Conservation (phyloP, 2,797 vertebrate genomes). For the Hybognathus amarus region DNA sequence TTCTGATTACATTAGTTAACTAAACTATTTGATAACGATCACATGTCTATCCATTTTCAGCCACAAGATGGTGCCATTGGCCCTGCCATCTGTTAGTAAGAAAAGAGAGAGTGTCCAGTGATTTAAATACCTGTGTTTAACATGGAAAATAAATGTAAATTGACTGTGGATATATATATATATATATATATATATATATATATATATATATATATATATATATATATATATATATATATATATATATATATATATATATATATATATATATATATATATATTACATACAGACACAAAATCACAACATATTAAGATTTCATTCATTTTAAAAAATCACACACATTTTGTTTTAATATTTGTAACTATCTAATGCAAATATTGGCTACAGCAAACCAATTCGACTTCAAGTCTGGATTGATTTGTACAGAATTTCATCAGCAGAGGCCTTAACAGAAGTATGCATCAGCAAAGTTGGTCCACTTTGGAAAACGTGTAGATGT, state of each 20-base stretch:
- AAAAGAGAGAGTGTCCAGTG: neutral
- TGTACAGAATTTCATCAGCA: neutral
- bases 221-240: neutral
- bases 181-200: neutral
- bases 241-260: neutral
- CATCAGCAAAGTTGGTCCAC: neutral
- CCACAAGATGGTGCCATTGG: slow-evolving; percentile 15
- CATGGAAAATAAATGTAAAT: neutral
- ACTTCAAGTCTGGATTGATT: neutral
- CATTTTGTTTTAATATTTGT: neutral
- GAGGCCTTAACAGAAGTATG: neutral
- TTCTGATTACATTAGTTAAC: neutral
- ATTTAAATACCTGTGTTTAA: neutral
- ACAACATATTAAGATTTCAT: neutral
- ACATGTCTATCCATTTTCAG: neutral
- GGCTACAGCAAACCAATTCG: no score
- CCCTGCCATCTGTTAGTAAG: neutral
- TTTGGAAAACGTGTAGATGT: no score
- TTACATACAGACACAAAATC: neutral
- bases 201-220: no score
- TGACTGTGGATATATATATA: neutral
- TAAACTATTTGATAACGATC: neutral
- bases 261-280: no score
- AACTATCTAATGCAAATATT: neutral
- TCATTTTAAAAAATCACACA: neutral